Evolutionary conservation across 2,797 vertebrate species (phyloP).

Genomic region (Zalophus californianus): DNA sequence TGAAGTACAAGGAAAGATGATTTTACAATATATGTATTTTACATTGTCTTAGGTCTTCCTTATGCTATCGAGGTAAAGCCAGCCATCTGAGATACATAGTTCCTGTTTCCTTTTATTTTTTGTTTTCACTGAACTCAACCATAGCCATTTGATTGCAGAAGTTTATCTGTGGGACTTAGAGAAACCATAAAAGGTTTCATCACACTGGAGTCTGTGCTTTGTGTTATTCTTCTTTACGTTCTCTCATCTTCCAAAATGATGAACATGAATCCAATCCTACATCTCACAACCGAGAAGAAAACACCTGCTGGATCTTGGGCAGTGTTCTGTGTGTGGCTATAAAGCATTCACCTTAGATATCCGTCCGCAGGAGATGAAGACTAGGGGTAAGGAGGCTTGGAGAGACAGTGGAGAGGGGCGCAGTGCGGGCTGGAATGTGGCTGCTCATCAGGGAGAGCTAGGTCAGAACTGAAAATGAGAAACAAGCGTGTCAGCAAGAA

Average conservation of each 20-base stretch:
- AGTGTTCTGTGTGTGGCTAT: constrained; percentile 81
- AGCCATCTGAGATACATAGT: constrained; percentile 80
- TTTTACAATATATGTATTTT: constrained; percentile 75
- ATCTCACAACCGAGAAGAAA: constrained; percentile 79
- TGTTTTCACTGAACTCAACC: constrained; percentile 75
- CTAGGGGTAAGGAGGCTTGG: constrained; percentile 90
- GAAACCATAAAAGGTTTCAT: constrained; percentile 83
- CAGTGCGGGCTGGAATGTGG: constrained; percentile 91
- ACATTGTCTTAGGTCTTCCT: constrained; percentile 84
- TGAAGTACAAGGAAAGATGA: constrained; percentile 79
- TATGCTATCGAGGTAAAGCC: constrained; percentile 79
- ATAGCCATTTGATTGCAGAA: constrained; percentile 77
- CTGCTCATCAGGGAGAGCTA: constrained; percentile 90
- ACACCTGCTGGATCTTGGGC: constrained; percentile 70
- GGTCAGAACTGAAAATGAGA: constrained; percentile 92
- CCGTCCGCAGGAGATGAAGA: constrained; percentile 82
- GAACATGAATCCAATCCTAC: constrained; percentile 79
- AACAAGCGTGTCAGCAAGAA: constrained; percentile 66
- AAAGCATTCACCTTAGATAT: constrained; percentile 76
- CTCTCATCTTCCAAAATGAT: constrained; percentile 81
- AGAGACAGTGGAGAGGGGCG: constrained; percentile 93
- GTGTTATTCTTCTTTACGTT: constrained; percentile 84
- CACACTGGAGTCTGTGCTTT: constrained; percentile 87
- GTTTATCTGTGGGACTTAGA: constrained; percentile 82
- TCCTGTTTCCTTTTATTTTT: not conserved